Conservation (phyloP, 1,140 invertebrate genomes). For the Rhyacophila brunnea region DNA sequence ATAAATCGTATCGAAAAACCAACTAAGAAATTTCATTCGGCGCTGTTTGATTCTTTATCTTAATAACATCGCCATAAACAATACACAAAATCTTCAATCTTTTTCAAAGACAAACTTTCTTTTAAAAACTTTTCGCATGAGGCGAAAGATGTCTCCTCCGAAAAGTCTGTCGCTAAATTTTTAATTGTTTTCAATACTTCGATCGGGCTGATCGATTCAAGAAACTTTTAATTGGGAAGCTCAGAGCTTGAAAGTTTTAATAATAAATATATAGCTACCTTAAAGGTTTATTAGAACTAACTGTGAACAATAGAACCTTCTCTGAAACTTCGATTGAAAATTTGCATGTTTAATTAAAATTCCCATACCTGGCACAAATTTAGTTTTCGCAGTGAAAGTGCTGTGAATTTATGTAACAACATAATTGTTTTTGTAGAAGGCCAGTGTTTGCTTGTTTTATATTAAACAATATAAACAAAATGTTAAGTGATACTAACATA, state of each 20-base stretch:
- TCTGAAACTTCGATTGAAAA: neutral
- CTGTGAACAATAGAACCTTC: neutral
- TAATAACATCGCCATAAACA: too few species aligned
- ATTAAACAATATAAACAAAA: too few species aligned
- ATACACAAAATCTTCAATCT: neutral
- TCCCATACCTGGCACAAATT: neutral
- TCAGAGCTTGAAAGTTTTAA: neutral
- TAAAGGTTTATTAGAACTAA: neutral
- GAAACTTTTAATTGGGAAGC: neutral
- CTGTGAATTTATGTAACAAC: too few species aligned
- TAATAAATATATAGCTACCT: too few species aligned
- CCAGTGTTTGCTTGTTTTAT: too few species aligned
- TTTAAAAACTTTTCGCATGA: neutral
- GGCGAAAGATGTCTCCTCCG: neutral
- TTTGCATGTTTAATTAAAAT: neutral
- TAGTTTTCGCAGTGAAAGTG: neutral
- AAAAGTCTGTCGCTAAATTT: neutral
- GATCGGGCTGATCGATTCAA: neutral
- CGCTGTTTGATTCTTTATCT: too few species aligned
- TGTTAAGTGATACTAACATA: too few species aligned
- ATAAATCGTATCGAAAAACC: too few species aligned
- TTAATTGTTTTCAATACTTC: constrained; percentile 2
- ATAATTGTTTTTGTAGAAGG: too few species aligned
- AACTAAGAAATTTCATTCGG: too few species aligned
- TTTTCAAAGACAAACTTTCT: neutral